Evolutionary conservation across 2,797 vertebrate species (phyloP).

Genomic region (Manis pentadactyla): DNA sequence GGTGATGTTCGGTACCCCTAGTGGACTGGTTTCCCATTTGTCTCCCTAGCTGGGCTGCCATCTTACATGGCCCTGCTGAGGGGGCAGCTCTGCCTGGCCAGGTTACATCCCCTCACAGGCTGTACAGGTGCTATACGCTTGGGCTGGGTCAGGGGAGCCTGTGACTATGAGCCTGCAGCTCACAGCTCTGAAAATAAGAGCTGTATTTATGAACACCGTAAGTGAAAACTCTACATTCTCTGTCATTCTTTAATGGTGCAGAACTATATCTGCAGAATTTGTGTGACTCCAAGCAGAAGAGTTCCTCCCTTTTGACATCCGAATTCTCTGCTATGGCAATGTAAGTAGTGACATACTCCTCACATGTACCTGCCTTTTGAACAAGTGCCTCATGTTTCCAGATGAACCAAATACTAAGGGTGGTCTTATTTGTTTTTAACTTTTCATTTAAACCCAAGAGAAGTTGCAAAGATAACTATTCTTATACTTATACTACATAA

Average conservation of each 20-base stretch:
- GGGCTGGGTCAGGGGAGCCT: background rate
- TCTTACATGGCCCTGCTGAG: rapidly evolving
- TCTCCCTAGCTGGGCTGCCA: background rate
- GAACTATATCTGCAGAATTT: background rate
- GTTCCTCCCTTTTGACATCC: background rate
- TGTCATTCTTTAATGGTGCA: background rate
- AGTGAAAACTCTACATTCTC: background rate
- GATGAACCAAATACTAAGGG: background rate
- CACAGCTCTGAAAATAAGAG: background rate
- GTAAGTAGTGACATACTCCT: background rate
- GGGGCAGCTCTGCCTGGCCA: background rate
- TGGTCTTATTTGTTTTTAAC: background rate
- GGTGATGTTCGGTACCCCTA: too few species aligned
- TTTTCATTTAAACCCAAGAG: background rate
- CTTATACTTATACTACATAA: background rate
- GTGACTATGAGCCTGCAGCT: background rate
- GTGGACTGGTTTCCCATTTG: rapidly evolving
- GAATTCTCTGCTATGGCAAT: background rate
- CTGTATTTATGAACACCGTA: background rate
- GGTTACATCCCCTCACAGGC: too few species aligned
- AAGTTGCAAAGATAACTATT: background rate
- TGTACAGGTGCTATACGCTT: too few species aligned
- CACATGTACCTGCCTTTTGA: background rate
- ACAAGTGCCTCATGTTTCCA: background rate
- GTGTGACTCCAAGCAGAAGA: background rate